Base-by-base conservation (phyloP, 2,797 vertebrate genomes). In the Cirrhinus molitorella region DNA sequence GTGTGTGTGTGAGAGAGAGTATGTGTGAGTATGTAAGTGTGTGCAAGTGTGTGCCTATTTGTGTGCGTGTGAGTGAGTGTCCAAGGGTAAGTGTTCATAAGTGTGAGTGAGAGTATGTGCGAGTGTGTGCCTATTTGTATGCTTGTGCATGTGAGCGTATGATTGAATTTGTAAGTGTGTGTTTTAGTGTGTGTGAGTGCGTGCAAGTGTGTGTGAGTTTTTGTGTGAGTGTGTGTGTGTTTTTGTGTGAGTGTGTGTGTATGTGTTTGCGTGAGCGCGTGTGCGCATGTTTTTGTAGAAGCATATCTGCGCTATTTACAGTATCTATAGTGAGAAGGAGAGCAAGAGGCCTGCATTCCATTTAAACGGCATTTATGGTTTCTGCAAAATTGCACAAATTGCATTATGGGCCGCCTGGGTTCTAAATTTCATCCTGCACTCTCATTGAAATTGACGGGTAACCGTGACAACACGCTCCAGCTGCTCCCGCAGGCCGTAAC, bases 331-430 rank as follows among this genome's bases (percentile, higher is more conserved):
- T 7, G 40, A 74, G 47, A 31, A 23, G 37, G 17, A 34, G 49
- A 72, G 13, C 40, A 37, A 34, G 37, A 66, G 6, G 49, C 21
- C 66, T 1, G 3, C 78, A 19, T 75, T 37, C 51, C 49, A 79
- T 83, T 70, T 84, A 68, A 63, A 23, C 53, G 11, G 25, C 43
- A 83, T 79, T 83, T 80, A 79, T 71, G 80, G 81, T 82, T 82
- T 74, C 55, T 86, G 85, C 67, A 53, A 85, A 85, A 83, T 79
- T 81, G 55, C 43, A 51, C 74, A 87, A 83, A 88, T 87, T 80
- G 66, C 66, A 84, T 88, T 87, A 81, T 77, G 66, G 80, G 68
- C 57, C 73, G 53, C 40, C 85, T 83, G 88, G 78, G 51, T 78
- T 80, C 84, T 81, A 75, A 78, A 76, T 86, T 79, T 65, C 61